phyloP scores from a whole-genome alignment of 2,888 invertebrate genomes.

The Iselma pallidipennis region DNA sequence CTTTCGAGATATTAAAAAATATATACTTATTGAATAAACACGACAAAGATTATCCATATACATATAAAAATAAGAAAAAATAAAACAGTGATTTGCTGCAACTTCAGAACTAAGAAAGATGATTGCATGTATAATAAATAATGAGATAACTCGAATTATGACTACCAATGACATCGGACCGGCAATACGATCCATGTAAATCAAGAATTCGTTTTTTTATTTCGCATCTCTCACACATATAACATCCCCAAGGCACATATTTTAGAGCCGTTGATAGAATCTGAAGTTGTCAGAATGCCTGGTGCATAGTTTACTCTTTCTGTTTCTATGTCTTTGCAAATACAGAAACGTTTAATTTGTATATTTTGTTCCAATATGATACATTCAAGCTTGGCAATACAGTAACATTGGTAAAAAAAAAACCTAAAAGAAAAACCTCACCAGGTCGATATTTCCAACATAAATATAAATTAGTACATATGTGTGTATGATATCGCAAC shows the following conservation, averaged over 20 bases:
- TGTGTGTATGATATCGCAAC: constrained; percentile 3
- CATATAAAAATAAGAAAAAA: not conserved
- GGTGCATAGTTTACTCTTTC: constrained; percentile 6
- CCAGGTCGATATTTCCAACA: constrained; percentile 5
- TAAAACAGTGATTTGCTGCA: not conserved
- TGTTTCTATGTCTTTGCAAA: not conserved
- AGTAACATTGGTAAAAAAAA: constrained; percentile 4
- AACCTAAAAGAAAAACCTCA: constrained; percentile 5
- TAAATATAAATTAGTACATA: not conserved
- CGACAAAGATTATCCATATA: not conserved
- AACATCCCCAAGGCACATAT: constrained; percentile 25
- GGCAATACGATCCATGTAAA: constrained; percentile 52
- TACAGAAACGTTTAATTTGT: constrained; percentile 26
- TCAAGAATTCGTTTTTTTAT: constrained; percentile 37
- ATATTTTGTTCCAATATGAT: constrained; percentile 33
- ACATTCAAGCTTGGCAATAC: constrained; percentile 14
- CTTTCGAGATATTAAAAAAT: not conserved
- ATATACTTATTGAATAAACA: not conserved
- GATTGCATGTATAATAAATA: constrained; percentile 48
- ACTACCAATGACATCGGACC: constrained; percentile 46
- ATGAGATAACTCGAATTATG: constrained; percentile 53
- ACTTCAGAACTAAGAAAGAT: not conserved
- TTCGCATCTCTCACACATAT: constrained; percentile 24
- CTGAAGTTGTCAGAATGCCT: constrained; percentile 25
- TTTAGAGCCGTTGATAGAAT: constrained; percentile 43